These are phyloP conservation scores for Drosophila truncata DNA, from an alignment of 1,140 invertebrate species.

Conservation along the genomic window DNA sequence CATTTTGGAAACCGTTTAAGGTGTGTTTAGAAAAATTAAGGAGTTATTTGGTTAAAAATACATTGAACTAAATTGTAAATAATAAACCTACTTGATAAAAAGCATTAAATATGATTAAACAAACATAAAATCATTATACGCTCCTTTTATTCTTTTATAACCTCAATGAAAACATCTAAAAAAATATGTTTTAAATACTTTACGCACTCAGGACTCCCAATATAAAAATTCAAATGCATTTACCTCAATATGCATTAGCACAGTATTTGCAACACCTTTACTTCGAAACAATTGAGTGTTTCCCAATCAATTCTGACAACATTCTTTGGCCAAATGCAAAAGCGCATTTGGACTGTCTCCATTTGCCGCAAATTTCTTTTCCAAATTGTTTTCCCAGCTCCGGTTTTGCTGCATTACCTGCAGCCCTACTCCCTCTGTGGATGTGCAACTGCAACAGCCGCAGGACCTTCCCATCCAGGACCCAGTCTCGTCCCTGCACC, in stretches of 20 bases:
- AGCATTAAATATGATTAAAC: too few species aligned
- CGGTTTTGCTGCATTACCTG: constrained; percentile 28
- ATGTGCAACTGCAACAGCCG: constrained; percentile 27
- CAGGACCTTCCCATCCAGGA: constrained; percentile 16
- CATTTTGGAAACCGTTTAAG: neutral
- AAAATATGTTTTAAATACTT: neutral
- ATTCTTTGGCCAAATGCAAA: constrained; percentile 35
- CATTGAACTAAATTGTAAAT: too few species aligned
- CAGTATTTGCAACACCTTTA: constrained; percentile 11
- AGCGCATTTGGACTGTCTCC: constrained; percentile 46
- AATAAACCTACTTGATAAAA: too few species aligned
- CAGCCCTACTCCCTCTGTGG: constrained; percentile 17
- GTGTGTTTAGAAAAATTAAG: neutral
- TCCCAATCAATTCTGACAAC: constrained; percentile 32
- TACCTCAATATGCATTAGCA: constrained; percentile 1
- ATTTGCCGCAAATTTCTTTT: constrained; percentile 54
- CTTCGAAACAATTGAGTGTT: constrained; percentile 11
- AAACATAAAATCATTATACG: too few species aligned
- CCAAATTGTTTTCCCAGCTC: constrained; percentile 62
- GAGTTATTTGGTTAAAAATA: neutral
- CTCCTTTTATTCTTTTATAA: neutral
- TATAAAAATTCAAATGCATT: constrained; percentile 6
- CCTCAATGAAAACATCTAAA: neutral
- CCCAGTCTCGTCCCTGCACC: neutral
- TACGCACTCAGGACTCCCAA: neutral